Conservation (phyloP, 2,113 vertebrate genomes). For the Neomonachus schauinslandi region DNA sequence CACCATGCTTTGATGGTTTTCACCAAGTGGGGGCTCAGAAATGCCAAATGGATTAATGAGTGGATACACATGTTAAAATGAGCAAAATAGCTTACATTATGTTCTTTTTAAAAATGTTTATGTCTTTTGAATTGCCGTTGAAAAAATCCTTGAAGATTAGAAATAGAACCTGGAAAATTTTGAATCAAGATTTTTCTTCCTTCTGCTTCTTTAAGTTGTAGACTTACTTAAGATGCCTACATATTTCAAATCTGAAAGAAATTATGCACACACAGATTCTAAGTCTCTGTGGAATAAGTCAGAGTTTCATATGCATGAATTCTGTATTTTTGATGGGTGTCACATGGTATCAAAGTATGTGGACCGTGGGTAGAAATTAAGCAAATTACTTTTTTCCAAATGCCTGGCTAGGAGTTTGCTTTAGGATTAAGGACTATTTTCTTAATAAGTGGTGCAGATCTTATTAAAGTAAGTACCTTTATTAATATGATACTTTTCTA, state of each 20-base stretch:
- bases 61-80: neutral
- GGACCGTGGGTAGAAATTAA: neutral
- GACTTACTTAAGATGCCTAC: neutral
- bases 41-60: neutral
- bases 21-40: neutral
- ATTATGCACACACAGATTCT: neutral
- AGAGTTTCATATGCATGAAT: neutral
- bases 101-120: neutral
- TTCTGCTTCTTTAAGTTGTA: neutral
- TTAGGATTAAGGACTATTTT: conserved; percentile 24
- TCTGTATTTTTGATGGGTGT: neutral
- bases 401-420: neutral
- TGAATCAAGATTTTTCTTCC: neutral
- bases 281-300: neutral
- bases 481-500: neutral
- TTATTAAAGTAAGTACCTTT: neutral
- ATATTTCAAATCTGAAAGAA: conserved; percentile 45
- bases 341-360: neutral
- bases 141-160: neutral
- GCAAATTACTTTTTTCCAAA: neutral
- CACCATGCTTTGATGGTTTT: neutral
- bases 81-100: neutral
- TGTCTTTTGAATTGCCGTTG: neutral
- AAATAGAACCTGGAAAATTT: conserved; percentile 1
- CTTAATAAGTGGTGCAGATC: neutral